Base-by-base conservation (phyloP, 2,113 vertebrate species). In the Corythaeola cristata region DNA sequence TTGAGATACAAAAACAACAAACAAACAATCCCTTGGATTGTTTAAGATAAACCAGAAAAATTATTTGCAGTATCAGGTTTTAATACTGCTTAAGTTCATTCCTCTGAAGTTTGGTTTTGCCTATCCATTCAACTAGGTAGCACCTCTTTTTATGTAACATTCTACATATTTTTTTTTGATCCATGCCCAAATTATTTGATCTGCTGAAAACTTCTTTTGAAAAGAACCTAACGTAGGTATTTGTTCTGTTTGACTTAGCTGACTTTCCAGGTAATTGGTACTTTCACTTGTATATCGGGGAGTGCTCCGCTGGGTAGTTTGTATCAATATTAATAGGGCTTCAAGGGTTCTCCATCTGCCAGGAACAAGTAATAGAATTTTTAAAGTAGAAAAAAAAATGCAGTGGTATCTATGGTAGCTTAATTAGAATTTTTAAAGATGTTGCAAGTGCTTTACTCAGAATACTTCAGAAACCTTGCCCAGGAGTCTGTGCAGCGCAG, bases 281-380 rank as follows among this genome's bases (percentile, higher is more conserved):
- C 52, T 88, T 41, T 17, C 52, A 9, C 12, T 23, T 2, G 5
- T 18, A 0, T 16, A 19, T 20, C 4, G 0, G 49, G 26, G 53
- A 12, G 9, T 9, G 28, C 69, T 21, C 37, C 3, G 33, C 81
- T 28, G 15, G n/a, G 27, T 35, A 11, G 10, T 58, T 82, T 35
- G 14, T 55, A 23, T 24, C 93, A 60, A 9, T 21, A 21, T 24
- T 28, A 68, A 28, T 19, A n/a, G 66, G 13, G 68, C 45, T 37
- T 62, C 9, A 27, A 88, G 88, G 32, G 74, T 53, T 92, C 91
- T 93, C 86, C n/a, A n/a, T 9, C 66, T 56, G 86, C 79, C 53
- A 45, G 60, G 24, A 75, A n/a, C 45, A 35, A 39, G 47, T 22
- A 27, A 9, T 8, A 45, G 82, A 82, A 84, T 91, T 91, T 66